These are phyloP conservation scores for Phortica variegata DNA, from an alignment of 1,140 invertebrate genomes.

Conservation along the genomic window DNA sequence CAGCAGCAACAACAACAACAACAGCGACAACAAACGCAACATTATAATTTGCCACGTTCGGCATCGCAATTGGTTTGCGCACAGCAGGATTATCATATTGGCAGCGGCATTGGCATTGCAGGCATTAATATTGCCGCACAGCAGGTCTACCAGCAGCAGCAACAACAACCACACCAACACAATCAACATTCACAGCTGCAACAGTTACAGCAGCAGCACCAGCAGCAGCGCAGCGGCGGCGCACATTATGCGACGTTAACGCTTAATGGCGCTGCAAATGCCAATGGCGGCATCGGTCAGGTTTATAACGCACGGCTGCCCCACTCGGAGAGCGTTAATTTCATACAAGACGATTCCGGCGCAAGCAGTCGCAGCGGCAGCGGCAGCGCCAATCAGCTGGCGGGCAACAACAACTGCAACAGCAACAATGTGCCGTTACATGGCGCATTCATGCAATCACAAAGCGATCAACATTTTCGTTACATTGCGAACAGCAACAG, in stretches of 20 bases:
- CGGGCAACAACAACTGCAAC: too few species aligned
- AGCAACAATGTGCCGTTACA: not conserved
- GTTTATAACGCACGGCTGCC: constrained; percentile 36
- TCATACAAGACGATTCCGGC: constrained; percentile 18
- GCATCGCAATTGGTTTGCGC: constrained; percentile 43
- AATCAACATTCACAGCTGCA: too few species aligned
- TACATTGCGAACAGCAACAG: constrained; percentile 48
- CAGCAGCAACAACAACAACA: constrained; percentile 61
- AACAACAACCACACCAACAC: too few species aligned
- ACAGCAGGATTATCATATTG: constrained; percentile 15
- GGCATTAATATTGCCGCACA: constrained; percentile 2
- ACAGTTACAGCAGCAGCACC: too few species aligned
- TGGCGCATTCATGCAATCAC: constrained; percentile 37
- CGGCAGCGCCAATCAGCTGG: not conserved
- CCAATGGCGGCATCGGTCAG: constrained; percentile 13
- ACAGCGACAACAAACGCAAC: constrained; percentile 61
- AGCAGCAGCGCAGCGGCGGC: too few species aligned
- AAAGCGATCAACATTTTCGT: constrained; percentile 52
- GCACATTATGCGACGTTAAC: constrained; percentile 24
- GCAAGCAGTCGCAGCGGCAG: not conserved
- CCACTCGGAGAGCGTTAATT: constrained; percentile 26
- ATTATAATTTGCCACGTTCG: constrained; percentile 39
- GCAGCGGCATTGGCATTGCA: constrained; percentile 13
- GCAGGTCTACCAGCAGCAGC: constrained; percentile 5
- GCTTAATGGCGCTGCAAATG: constrained; percentile 22